Percentiles rank a stretch among this genome's conserved stretches.
Conservation (phyloP, 2,888 invertebrate genomes). For the Zhengitettix transpicula region DNA sequence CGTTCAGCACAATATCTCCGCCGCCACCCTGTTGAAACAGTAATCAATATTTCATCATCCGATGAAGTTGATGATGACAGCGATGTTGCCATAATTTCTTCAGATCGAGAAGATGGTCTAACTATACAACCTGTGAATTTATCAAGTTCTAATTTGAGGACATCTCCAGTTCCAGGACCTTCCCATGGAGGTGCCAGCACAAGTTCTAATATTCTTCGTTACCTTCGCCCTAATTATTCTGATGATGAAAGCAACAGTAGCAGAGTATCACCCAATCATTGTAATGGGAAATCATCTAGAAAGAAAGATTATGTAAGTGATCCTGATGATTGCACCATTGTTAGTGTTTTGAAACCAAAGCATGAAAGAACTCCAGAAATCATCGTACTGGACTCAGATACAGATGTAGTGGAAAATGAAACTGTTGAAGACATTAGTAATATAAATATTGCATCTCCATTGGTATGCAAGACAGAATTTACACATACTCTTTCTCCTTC, state of each 20-base stretch:
- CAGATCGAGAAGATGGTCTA: background rate
- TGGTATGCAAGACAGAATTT: no score
- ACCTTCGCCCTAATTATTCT: background rate
- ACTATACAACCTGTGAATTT: background rate
- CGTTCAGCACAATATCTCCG: constrained; percentile 3
- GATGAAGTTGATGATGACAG: constrained; percentile 1
- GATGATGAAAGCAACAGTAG: background rate
- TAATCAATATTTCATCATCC: background rate
- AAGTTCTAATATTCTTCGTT: background rate
- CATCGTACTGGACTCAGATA: constrained; percentile 40
- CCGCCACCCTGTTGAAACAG: background rate
- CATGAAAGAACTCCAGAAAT: constrained; percentile 48
- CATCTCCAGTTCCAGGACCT: constrained; percentile 9
- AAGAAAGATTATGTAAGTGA: background rate
- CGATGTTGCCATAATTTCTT: constrained; percentile 3
- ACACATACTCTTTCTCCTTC: no score
- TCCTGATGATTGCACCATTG: constrained; percentile 38
- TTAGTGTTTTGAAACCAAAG: constrained; percentile 48
- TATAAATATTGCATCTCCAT: no score
- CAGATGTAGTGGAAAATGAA: constrained; percentile 27
- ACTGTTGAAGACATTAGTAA: no score
- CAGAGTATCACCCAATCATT: no score
- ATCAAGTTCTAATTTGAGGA: background rate
- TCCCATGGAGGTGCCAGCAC: constrained; percentile 4
- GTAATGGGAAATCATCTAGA: background rate